Conservation (phyloP, 1,140 invertebrate species). For the Octopus sinensis region DNA sequence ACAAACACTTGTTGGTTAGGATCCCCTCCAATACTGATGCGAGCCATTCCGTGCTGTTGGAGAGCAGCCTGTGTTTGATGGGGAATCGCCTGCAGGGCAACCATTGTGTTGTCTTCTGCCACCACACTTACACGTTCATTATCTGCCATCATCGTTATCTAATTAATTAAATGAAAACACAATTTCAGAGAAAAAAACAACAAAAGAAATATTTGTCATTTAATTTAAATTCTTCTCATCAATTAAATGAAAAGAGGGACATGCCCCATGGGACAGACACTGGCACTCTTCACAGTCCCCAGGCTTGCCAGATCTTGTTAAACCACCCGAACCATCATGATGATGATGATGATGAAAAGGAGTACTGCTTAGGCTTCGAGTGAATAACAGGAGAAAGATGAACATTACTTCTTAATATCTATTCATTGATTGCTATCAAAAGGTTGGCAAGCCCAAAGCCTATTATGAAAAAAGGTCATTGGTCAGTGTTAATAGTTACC, state of each 20-base stretch:
- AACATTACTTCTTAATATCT: background rate
- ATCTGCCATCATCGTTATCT: constrained; percentile 24
- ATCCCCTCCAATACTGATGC: constrained; percentile 37
- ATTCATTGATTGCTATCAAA: background rate
- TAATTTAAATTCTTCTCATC: too few relatives aligned
- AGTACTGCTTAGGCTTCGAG: background rate
- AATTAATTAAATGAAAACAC: background rate
- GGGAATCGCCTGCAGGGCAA: constrained; percentile 24
- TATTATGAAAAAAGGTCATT: background rate
- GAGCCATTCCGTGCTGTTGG: constrained; percentile 34
- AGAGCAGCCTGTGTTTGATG: constrained; percentile 22
- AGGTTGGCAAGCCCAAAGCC: too few relatives aligned
- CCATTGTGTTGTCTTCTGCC: constrained; percentile 3
- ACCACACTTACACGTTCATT: constrained; percentile 6
- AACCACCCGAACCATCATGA: background rate
- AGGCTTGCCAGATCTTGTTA: background rate
- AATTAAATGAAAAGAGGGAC: too few relatives aligned
- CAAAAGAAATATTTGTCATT: too few relatives aligned
- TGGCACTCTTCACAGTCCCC: too few relatives aligned
- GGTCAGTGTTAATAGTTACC: background rate
- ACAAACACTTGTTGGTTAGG: constrained; percentile 52
- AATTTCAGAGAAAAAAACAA: too few relatives aligned
- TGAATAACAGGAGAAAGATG: background rate
- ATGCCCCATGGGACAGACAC: too few relatives aligned
- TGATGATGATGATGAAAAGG: background rate